A percentile compares a stretch with the other conserved stretches of the same genome.
Conservation (phyloP, 2,888 invertebrate species). For the Drosophila tripunctata region DNA sequence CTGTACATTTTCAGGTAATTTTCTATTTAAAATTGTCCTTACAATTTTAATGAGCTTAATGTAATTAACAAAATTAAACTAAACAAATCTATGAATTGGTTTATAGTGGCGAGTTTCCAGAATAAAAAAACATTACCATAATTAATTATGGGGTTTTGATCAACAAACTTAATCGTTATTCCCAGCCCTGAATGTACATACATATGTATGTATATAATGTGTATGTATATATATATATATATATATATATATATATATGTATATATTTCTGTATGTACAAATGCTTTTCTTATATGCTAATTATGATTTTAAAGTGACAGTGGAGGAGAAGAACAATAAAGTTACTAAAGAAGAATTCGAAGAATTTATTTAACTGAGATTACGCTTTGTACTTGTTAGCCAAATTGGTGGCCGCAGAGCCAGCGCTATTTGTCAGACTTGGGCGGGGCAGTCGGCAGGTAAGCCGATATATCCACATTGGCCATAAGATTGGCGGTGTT, state of each 20-base stretch:
- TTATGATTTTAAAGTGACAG: constrained; percentile 18
- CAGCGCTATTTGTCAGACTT: constrained; percentile 36
- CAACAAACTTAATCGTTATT: too few species aligned
- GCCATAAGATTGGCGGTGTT: constrained; percentile 79
- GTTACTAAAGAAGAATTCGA: constrained; percentile 6
- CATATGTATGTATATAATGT: too few species aligned
- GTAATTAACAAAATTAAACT: too few species aligned
- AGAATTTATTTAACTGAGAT: constrained; percentile 34
- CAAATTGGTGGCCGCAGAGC: constrained; percentile 1
- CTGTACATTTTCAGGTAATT: too few species aligned
- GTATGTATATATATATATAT: too few species aligned
- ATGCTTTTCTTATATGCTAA: constrained; percentile 9
- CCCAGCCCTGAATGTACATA: too few species aligned
- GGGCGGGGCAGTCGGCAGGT: constrained; percentile 54
- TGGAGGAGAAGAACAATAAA: constrained; percentile 4
- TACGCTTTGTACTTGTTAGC: constrained; percentile 11
- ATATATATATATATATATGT: constrained; percentile 25
- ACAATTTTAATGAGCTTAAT: too few species aligned
- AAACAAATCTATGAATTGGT: too few species aligned
- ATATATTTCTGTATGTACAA: constrained; percentile 34
- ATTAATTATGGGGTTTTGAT: too few species aligned
- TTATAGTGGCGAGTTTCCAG: too few species aligned
- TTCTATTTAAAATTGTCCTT: too few species aligned
- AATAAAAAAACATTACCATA: too few species aligned
- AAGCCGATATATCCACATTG: constrained; percentile 66